A percentile compares a stretch with the other conserved stretches of the same genome.
Conservation (phyloP, 53 echinoderm and acorn worm species). For the Crossaster papposus region DNA sequence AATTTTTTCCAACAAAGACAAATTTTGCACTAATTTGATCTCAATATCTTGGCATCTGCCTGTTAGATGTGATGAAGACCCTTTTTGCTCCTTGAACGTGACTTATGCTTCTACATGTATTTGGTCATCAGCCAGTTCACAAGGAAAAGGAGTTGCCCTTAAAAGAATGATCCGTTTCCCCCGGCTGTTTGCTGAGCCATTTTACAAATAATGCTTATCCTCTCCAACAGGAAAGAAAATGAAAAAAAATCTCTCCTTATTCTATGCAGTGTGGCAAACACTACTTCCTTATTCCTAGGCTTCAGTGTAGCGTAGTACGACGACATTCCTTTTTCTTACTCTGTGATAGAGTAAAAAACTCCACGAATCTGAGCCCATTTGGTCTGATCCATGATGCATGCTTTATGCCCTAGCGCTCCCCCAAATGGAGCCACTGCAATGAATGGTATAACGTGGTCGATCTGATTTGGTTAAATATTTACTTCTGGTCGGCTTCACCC, state of each 20-base stretch:
- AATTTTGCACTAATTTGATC: background rate
- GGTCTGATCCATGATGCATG: background rate
- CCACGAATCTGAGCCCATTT: background rate
- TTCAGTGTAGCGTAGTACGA: background rate
- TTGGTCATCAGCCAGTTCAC: background rate
- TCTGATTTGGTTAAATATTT: slow-evolving; percentile 66
- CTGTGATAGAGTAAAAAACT: background rate
- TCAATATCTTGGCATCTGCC: background rate
- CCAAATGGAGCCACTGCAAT: background rate
- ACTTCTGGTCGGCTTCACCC: slow-evolving; percentile 59
- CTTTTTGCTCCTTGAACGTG: background rate
- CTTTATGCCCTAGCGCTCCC: background rate
- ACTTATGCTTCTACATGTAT: background rate
- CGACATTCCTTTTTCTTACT: background rate
- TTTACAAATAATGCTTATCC: background rate
- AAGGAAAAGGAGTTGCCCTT: background rate
- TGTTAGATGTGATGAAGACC: background rate
- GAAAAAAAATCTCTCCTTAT: background rate
- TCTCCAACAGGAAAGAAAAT: background rate
- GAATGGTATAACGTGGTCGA: slow-evolving; percentile 30
- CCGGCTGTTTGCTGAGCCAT: background rate
- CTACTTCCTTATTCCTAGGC: background rate
- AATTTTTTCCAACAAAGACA: background rate
- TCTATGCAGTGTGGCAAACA: background rate
- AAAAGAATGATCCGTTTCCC: background rate